Evolutionary conservation across 2,113 vertebrate genomes (phyloP).

Genomic region (Paracanthobrama guichenoti): DNA sequence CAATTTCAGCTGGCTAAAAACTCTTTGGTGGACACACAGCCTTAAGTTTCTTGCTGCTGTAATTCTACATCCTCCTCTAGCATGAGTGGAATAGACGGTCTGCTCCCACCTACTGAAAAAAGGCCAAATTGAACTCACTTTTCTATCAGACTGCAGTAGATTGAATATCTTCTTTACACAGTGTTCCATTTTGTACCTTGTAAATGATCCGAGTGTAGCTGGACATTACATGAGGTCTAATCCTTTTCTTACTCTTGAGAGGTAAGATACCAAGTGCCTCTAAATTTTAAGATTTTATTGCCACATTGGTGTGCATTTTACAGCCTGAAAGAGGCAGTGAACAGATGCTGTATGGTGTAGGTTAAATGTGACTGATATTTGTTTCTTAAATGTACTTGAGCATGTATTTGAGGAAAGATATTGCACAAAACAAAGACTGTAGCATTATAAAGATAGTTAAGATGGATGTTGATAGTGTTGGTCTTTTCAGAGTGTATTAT

Average conservation of each 20-base stretch:
- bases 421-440: conserved; percentile 51
- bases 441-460: conserved; percentile 18
- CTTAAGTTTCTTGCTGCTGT: conserved; percentile 25
- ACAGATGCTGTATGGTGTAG: conserved; percentile 42
- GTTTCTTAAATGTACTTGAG: conserved; percentile 42
- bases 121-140: conserved; percentile 67
- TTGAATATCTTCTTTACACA: conserved; percentile 72
- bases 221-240: conserved; percentile 72
- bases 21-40: conserved; percentile 16
- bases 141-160: conserved; percentile 74
- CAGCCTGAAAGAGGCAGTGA: conserved; percentile 35
- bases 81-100: conserved; percentile 58
- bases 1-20: background rate
- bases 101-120: conserved; percentile 7
- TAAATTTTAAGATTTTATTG: conserved; percentile 73
- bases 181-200: conserved; percentile 72
- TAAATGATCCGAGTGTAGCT: conserved; percentile 64
- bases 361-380: conserved; percentile 41
- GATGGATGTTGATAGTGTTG: conserved; percentile 27
- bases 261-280: conserved; percentile 93
- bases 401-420: conserved; percentile 44
- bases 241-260: conserved; percentile 73
- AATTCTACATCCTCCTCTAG: conserved; percentile 59
- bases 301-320: conserved; percentile 46
- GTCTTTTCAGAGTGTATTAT: conserved; percentile 39